Evolutionary conservation across 30 jellyfish, hydroid and myxozoan species (phyloP).

Genomic region (Euphysa ruthae): DNA sequence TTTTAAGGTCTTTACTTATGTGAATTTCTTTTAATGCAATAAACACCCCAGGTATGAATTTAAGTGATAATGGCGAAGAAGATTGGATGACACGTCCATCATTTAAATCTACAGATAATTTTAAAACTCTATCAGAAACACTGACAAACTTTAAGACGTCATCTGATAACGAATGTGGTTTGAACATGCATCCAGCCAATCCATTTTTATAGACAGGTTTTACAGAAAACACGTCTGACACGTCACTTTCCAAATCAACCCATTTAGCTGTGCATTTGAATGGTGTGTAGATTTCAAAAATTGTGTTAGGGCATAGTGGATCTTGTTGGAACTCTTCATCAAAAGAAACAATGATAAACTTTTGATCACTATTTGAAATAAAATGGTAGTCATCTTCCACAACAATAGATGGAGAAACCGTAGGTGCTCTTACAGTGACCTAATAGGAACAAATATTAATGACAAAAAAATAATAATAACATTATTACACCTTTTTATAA

Average conservation of each 20-base stretch:
- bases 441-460: neutral
- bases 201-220: neutral
- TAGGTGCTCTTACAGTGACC: conserved; percentile 26
- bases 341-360: neutral
- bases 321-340: neutral
- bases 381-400: conserved; percentile 5
- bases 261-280: conserved; percentile 11
- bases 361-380: neutral
- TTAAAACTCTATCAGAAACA: neutral
- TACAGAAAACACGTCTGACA: neutral
- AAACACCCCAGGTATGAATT: conserved; percentile 18
- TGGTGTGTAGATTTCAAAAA: neutral
- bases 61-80: neutral
- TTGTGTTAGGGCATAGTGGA: neutral
- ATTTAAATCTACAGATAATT: neutral
- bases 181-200: conserved; percentile 13
- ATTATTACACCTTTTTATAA: neutral
- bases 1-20: neutral
- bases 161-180: neutral
- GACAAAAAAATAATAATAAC: neutral
- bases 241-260: neutral
- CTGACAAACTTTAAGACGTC: conserved; percentile 5
- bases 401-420: neutral
- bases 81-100: conserved; percentile 6
- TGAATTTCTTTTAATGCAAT: neutral